Conservation (phyloP, 2,113 vertebrate species). For the Orcinus orca region DNA sequence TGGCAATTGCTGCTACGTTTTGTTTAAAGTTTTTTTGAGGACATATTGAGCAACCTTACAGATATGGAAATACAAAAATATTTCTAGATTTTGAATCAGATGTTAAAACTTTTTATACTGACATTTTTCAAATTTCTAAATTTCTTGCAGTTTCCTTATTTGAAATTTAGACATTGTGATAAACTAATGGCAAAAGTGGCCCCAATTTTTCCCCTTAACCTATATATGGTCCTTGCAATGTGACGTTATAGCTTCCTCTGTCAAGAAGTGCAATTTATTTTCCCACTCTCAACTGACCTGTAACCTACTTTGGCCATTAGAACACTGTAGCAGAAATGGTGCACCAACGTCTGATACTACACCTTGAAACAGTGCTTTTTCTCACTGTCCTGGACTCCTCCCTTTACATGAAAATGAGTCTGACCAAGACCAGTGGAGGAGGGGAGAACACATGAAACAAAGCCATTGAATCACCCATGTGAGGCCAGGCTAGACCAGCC, state of each 20-base stretch:
- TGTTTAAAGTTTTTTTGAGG: neutral
- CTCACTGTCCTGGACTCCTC: neutral
- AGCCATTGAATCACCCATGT: neutral
- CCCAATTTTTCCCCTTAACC: accelerated
- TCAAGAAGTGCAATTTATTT: neutral
- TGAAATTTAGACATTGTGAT: conserved; percentile 22
- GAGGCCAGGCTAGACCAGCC: neutral
- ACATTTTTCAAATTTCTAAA: neutral
- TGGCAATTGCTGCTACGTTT: neutral
- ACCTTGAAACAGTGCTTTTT: neutral
- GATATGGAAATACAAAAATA: neutral
- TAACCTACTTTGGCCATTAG: neutral
- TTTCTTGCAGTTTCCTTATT: neutral
- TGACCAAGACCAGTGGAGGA: neutral
- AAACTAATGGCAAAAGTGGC: neutral
- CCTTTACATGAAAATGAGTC: neutral
- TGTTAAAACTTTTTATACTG: neutral
- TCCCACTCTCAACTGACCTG: neutral
- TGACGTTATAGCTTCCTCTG: neutral
- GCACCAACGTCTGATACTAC: neutral
- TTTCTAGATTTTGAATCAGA: neutral
- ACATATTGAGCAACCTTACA: neutral
- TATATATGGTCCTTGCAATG: neutral
- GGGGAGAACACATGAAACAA: neutral
- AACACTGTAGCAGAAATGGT: neutral